Evolutionary conservation across 2,113 vertebrate species (phyloP), one percentile per base, ranked within the genome.

Genomic region (Microtus richardsoni): DNA sequence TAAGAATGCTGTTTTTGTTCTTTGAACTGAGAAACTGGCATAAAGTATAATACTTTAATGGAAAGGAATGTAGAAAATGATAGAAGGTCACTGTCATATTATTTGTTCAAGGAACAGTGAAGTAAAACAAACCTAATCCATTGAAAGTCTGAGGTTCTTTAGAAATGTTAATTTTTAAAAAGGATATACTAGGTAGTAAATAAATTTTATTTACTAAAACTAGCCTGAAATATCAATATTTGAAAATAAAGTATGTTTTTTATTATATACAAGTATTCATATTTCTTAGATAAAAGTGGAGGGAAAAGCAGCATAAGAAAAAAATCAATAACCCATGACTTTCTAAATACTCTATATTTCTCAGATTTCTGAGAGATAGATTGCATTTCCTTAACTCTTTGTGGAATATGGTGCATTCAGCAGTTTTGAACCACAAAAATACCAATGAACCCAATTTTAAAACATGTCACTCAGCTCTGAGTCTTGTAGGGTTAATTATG

Each of bases 81-180:
- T 93, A 79, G 4, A 49, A 70, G 5, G 13, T 74, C 78, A 64
- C 2, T 87, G 22, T 88, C 22, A 49, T 16, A n/a, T 62, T 39
- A 88, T 58, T 93, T 58, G 33, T 88, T 70, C 82, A 44, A 94
- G 64, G n/a, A 90, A 93, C 0, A 62, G 0, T 21, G 17, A 94
- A 82, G 2, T 86, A 47, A 64, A 92, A 36, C 12, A 11, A 88
- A 13, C 16, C 10, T 8, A 83, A 10, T 70, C 22, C 68, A 70
- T 60, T 86, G 74, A 84, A 88, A 74, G 54, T 26, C 3, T 66
- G 22, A 89, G 3, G 14, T 83, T 70, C 7, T 89, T 94, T 47
- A 86, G 33, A 93, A 89, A 71, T n/a, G 17, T 87, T 84, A 86
- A 91, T 95, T 94, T 94, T 73, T 54, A 96, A 95, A 96, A 89